These are phyloP conservation scores for Ericerus pela DNA, from an alignment of 1,140 invertebrate genomes.

Conservation along the genomic window DNA sequence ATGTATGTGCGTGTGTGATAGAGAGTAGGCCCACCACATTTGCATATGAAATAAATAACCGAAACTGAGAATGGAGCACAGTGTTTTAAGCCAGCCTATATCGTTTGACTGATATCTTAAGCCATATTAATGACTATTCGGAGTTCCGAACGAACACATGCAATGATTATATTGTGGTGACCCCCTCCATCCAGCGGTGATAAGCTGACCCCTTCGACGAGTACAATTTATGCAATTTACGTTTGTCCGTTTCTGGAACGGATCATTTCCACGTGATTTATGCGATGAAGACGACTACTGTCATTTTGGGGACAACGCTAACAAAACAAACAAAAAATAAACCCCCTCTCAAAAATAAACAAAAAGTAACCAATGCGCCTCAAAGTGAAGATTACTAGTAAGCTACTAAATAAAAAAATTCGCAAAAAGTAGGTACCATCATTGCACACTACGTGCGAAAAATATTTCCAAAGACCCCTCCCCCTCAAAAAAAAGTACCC, in stretches of 20 bases:
- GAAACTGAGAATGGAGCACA: neutral
- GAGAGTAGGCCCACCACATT: neutral
- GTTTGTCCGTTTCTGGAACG: neutral
- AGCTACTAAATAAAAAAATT: too few relatives aligned
- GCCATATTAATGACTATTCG: slow-evolving; percentile 8
- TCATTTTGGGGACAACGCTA: too few relatives aligned
- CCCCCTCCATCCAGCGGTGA: neutral
- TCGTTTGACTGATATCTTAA: slow-evolving; percentile 12
- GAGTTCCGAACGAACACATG: neutral
- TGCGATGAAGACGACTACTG: neutral
- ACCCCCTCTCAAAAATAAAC: too few relatives aligned
- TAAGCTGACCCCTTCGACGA: slow-evolving; percentile 5
- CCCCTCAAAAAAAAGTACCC: too few relatives aligned
- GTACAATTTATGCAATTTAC: neutral
- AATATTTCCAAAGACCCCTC: too few relatives aligned
- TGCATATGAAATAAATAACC: slow-evolving; percentile 12
- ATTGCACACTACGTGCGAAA: too few relatives aligned
- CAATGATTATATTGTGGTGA: slow-evolving; percentile 6
- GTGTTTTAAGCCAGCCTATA: slow-evolving; percentile 8
- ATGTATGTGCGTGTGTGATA: too few relatives aligned
- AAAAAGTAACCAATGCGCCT: too few relatives aligned
- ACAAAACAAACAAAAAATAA: too few relatives aligned
- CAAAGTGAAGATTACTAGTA: too few relatives aligned
- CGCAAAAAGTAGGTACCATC: too few relatives aligned
- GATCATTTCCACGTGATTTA: neutral